Base-by-base conservation (phyloP, 2,888 invertebrate species). In the Hybos culiciformis region DNA sequence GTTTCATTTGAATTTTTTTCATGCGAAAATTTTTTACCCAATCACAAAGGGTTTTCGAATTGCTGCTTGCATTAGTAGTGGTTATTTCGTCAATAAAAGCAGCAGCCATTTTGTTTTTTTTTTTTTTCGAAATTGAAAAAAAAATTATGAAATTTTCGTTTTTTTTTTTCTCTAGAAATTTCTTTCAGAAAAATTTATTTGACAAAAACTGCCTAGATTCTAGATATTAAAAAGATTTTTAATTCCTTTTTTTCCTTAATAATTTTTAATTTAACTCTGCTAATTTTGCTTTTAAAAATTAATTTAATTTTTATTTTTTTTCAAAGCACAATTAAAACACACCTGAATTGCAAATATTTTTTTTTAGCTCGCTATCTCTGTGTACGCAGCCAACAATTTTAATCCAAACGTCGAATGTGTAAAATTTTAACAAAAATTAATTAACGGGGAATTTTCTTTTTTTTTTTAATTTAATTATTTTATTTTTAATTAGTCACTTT, bases 21-120 rank as follows among this genome's bases (percentile, higher is more conserved):
- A 63, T 54, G 50, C 71, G 71, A 46, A 75, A 69, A 60, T 68
- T 66, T 36, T 62, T 67, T 45, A 76, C 75, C 75, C 75, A 76
- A 54, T 70, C 66, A 23, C 54, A 52, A 15, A 63, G 50, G 2
- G 62, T 63, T 50, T 57, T 56, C 15, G 57, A 57, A 44, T 56
- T 55, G 31, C 50, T 7, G 12, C n/a, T n/a, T 3, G 20, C 19
- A n/a, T 14, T n/a, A 18, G n/a, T 20, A n/a, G 14, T 50, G 26
- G 43, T 37, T 37, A 49, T 51, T 23, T 57, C 54, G 23, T 45
- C 53, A 38, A 54, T 42, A 45, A 48, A 53, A 17, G 54, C 54
- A 17, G 54, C 54, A 46, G 54, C 52, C 59, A 59, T 56, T 46
- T 53, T 46, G 26, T 17, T 39, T 32, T 49, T 45, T 44, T 40